Conservation (phyloP, 2,888 invertebrate species). For the Catocala nupta region DNA sequence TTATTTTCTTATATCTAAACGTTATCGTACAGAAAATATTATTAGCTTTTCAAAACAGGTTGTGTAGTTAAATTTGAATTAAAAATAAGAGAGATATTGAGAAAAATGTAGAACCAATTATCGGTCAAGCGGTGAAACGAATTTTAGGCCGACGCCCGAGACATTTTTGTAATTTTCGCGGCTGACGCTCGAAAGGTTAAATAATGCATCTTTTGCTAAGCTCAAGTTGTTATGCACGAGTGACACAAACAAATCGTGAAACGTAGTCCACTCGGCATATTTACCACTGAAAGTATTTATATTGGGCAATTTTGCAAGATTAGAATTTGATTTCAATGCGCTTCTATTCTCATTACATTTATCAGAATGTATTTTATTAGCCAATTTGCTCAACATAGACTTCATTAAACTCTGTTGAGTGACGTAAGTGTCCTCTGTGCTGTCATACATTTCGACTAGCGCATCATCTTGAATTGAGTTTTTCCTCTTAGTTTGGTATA, state of each 20-base stretch:
- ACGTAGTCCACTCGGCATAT: conserved; percentile 5
- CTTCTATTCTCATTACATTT: neutral
- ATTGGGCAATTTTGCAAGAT: conserved; percentile 1
- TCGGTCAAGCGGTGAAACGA: too few relatives aligned
- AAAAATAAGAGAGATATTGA: too few relatives aligned
- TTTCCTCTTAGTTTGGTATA: conserved; percentile 1
- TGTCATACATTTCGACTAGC: conserved; percentile 1
- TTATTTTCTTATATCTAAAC: too few relatives aligned
- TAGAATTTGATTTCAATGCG: neutral
- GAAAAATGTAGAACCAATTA: too few relatives aligned
- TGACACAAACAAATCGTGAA: neutral
- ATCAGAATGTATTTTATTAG: too few relatives aligned
- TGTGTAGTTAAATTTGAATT: too few relatives aligned
- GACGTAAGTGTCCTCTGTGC: conserved; percentile 3
- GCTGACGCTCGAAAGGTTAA: too few relatives aligned
- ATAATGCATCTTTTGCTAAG: conserved; percentile 3
- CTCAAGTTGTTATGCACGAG: conserved; percentile 1
- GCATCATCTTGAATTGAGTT: neutral
- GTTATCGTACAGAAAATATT: too few relatives aligned
- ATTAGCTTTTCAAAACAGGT: too few relatives aligned
- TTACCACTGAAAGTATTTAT: conserved; percentile 2
- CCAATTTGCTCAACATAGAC: neutral
- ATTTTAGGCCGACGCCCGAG: too few relatives aligned
- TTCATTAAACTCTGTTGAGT: conserved; percentile 4
- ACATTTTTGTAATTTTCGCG: too few relatives aligned